These are phyloP conservation scores for Atractosteus spatula DNA, from an alignment of 2,113 vertebrate genomes.

Conservation along the genomic window DNA sequence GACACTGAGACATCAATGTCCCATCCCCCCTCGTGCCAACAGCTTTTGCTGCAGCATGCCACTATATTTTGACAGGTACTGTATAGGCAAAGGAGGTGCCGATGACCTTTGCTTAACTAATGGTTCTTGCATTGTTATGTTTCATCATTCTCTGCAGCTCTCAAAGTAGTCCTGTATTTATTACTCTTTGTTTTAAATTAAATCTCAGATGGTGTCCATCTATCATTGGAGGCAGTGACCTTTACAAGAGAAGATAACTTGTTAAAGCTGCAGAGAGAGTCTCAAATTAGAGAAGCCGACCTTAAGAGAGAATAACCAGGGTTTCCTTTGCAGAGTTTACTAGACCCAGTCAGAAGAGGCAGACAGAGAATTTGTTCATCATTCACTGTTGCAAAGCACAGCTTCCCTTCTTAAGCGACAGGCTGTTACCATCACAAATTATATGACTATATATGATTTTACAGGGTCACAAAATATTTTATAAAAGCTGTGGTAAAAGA, in stretches of 20 bases:
- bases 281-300: constrained; percentile 35
- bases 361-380: too few relatives aligned
- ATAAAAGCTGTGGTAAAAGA: too few relatives aligned
- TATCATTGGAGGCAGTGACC: constrained; percentile 59
- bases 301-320: not conserved
- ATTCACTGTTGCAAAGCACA: too few relatives aligned
- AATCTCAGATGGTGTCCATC: constrained; percentile 59
- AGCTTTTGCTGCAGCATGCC: constrained; percentile 37
- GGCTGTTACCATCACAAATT: too few relatives aligned
- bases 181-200: constrained; percentile 72
- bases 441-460: too few relatives aligned
- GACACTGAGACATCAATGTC: not conserved
- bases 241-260: constrained; percentile 65
- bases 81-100: constrained; percentile 52
- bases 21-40: constrained; percentile 36
- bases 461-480: too few relatives aligned
- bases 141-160: constrained; percentile 39
- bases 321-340: too few relatives aligned
- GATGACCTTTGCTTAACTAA: constrained; percentile 79
- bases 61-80: constrained; percentile 50
- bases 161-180: constrained; percentile 43
- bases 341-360: too few relatives aligned
- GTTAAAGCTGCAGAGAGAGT: constrained; percentile 26
- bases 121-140: constrained; percentile 36
- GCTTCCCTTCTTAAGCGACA: too few relatives aligned